A percentile compares a stretch with the other conserved stretches of the same genome.
Evolutionary conservation across 2,888 invertebrate genomes (phyloP).

Genomic region (Brachypalpus laphriformis): DNA sequence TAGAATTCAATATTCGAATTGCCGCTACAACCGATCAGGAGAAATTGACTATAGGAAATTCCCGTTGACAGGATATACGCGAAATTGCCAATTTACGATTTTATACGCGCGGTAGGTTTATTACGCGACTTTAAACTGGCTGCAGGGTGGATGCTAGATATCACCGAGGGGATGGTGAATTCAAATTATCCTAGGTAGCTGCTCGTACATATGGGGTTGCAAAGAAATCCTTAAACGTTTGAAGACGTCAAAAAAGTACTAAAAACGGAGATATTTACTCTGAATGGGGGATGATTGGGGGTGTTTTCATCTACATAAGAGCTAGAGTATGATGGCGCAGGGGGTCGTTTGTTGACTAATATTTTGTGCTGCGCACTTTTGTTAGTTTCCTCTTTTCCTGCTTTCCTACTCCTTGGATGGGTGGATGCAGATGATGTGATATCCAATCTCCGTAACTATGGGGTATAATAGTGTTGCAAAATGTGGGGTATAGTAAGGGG

Average conservation of each 20-base stretch:
- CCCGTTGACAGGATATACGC: slow-evolving; percentile 83
- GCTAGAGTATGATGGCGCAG: slow-evolving; percentile 3
- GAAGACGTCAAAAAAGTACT: slow-evolving; percentile 27
- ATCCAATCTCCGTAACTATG: slow-evolving; percentile 70
- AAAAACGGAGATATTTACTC: slow-evolving; percentile 41
- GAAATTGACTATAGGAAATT: slow-evolving; percentile 76
- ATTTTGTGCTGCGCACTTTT: slow-evolving; percentile 69
- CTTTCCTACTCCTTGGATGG: not conserved
- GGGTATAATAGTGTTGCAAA: slow-evolving; percentile 54
- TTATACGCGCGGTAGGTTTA: slow-evolving; percentile 60
- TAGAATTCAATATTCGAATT: slow-evolving; percentile 8
- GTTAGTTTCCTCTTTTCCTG: slow-evolving; percentile 47
- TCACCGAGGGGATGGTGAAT: slow-evolving; percentile 26
- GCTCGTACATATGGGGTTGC: not conserved
- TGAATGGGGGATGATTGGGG: slow-evolving; percentile 46
- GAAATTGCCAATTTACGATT: slow-evolving; percentile 82
- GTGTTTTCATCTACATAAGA: slow-evolving; percentile 29
- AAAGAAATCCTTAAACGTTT: slow-evolving; percentile 51
- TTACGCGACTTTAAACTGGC: slow-evolving; percentile 50
- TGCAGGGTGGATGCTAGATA: slow-evolving; percentile 28
- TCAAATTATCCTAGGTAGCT: slow-evolving; percentile 21
- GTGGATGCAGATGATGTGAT: slow-evolving; percentile 58
- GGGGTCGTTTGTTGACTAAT: slow-evolving; percentile 57
- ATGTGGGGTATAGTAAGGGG: slow-evolving; percentile 4
- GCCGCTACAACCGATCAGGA: not conserved